Evolutionary conservation across 2,888 invertebrate genomes (phyloP), one percentile per base, ranked within the genome.

Genomic region (Tachystola acroxantha): DNA sequence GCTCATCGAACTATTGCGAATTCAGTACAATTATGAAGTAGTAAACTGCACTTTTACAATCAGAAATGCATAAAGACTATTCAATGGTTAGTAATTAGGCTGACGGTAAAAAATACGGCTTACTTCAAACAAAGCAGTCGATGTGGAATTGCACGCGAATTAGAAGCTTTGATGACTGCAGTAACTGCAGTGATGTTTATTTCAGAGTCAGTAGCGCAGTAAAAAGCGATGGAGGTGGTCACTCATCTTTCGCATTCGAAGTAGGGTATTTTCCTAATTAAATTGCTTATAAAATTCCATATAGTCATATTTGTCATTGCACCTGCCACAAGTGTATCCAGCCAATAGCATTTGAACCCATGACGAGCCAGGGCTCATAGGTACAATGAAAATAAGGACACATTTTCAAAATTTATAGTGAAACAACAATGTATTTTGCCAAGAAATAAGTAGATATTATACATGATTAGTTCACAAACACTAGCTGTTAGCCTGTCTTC

Each of bases 1-100:
- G 50, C 32, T 41, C 58, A 66, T 56, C 62, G 53, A 50, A 64
- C 53, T 67, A 57, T 68, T 50, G 43, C 51, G 44, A 24, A 22
- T 24, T 24, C 9, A 24, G n/a, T 24, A n/a, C 46, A 71, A 76
- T 75, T 71, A 75, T 63, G 65, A 62, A 57, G 61, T 61, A 59
- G 68, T 75, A 74, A 75, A 74, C 63, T 43, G 58, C 45, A 50
- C 54, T 52, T 49, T 50, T 52, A 43, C 40, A 51, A 45, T 48
- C 44, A 57, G 42, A 45, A 43, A 41, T 35, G 51, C 46, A 54
- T 40, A 43, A 44, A 50, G 40, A 46, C 51, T 52, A 38, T 43
- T 41, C 40, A 6, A 16, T 48, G 36, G 48, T 40, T 45, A 50
- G 52, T 51, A 50, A 60, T 64, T 61, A 60, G 37, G 37, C 36